phyloP scores from a whole-genome alignment of 2,113 vertebrate species.

The Rynchops niger region DNA sequence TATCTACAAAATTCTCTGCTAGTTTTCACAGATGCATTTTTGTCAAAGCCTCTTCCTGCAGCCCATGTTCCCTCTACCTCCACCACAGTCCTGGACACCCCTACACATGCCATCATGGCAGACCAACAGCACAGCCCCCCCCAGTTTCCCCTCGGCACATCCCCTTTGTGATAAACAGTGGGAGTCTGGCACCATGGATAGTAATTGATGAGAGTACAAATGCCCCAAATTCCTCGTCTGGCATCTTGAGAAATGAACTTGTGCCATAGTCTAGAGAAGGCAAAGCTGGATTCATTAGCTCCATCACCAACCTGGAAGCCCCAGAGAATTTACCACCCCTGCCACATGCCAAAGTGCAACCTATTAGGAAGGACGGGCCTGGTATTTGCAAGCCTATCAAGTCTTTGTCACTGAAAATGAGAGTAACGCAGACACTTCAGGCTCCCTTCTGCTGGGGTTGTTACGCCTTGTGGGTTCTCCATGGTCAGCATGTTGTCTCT shows the following conservation, averaged over 20 bases:
- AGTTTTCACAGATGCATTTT: background rate
- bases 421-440: background rate
- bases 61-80: background rate
- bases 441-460: background rate
- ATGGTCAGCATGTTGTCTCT: background rate
- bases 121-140: background rate
- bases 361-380: background rate
- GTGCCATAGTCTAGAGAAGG: background rate
- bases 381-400: background rate
- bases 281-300: background rate
- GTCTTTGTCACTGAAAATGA: background rate
- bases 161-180: background rate
- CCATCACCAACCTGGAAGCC: background rate
- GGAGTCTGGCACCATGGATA: background rate
- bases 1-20: background rate
- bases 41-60: background rate
- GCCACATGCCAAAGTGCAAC: background rate
- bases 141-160: background rate
- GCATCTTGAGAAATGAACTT: background rate
- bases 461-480: background rate
- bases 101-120: background rate
- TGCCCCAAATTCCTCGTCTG: background rate
- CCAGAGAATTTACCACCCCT: background rate
- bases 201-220: background rate
- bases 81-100: rapidly evolving